Evolutionary conservation across 2,797 vertebrate genomes (phyloP).

Genomic region (Simalia tracyae): DNA sequence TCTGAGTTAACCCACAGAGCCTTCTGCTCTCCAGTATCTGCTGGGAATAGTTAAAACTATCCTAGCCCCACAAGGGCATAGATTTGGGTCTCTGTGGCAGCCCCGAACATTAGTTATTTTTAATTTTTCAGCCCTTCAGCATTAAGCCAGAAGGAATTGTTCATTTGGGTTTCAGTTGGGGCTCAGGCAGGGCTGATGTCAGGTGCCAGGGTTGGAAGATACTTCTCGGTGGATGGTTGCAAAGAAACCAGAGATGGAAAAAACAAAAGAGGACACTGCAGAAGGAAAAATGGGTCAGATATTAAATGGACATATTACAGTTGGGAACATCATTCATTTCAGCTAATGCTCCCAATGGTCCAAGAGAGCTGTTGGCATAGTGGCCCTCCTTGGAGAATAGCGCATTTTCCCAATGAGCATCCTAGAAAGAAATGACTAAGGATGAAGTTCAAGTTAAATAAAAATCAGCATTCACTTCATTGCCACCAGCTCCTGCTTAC

Average conservation of each 20-base stretch:
- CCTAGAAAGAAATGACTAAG: constrained; percentile 3
- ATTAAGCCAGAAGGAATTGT: constrained; percentile 33
- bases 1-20: background rate
- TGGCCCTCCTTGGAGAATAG: background rate
- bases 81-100: background rate
- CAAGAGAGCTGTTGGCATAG: background rate
- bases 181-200: constrained; percentile 24
- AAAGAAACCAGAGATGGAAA: background rate
- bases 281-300: background rate
- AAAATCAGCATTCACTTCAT: constrained; percentile 33
- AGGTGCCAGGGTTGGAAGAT: background rate
- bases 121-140: background rate
- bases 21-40: background rate
- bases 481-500: background rate
- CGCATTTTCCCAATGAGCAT: constrained; percentile 19
- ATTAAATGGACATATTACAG: background rate
- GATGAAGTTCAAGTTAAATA: constrained; percentile 40
- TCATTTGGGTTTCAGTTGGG: constrained; percentile 23
- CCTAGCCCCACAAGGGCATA: constrained; percentile 25
- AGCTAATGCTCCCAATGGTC: background rate
- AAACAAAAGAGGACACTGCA: constrained; percentile 1
- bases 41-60: background rate
- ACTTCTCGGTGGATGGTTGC: background rate
- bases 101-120: background rate
- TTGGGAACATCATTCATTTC: background rate